Conservation (phyloP, 2,113 vertebrate species). For the Macaca nemestrina region DNA sequence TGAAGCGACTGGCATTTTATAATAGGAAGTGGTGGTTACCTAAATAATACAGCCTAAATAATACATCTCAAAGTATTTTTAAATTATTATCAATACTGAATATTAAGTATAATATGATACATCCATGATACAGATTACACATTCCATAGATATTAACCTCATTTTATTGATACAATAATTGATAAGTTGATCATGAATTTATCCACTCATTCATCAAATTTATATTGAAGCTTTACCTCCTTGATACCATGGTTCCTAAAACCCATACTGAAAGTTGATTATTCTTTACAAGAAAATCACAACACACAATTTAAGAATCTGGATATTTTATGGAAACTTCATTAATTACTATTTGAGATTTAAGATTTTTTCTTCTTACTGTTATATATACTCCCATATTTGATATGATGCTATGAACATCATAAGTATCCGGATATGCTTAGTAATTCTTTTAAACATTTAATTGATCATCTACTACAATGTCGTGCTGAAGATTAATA, state of each 20-base stretch:
- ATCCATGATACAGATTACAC: background rate
- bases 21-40: background rate
- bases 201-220: background rate
- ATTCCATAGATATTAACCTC: background rate
- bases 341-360: background rate
- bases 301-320: background rate
- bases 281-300: background rate
- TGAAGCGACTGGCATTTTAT: background rate
- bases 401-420: background rate
- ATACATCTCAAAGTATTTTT: background rate
- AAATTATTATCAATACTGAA: background rate
- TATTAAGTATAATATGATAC: background rate
- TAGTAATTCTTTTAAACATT: background rate
- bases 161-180: background rate
- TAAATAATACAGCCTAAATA: background rate
- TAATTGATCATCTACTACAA: background rate
- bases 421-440: background rate
- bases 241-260: background rate
- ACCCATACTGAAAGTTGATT: background rate
- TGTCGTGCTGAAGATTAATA: background rate
- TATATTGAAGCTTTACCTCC: background rate
- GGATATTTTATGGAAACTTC: background rate
- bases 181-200: background rate
- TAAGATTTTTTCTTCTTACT: background rate
- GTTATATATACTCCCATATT: background rate